These are phyloP conservation scores for Dasysyrphus tricinctus DNA, from an alignment of 2,888 invertebrate genomes.

Conservation along the genomic window DNA sequence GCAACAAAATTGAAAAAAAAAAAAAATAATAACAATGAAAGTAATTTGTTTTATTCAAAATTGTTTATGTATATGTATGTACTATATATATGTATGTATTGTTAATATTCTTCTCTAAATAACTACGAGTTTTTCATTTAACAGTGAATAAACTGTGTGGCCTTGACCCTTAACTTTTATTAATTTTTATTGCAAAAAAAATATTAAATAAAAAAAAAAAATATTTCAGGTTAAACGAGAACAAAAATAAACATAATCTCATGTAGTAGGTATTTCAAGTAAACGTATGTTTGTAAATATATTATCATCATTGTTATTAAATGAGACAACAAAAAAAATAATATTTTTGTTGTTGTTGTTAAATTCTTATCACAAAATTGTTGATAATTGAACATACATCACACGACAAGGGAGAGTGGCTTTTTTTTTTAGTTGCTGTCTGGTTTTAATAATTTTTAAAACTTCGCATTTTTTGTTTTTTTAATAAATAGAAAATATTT, in stretches of 20 bases:
- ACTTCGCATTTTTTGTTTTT: background rate
- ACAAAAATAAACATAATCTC: constrained; percentile 1
- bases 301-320: constrained; percentile 13
- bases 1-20: background rate
- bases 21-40: background rate
- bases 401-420: constrained; percentile 12
- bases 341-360: constrained; percentile 8
- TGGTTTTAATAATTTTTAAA: background rate
- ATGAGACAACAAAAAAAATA: constrained; percentile 14
- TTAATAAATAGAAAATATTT: background rate
- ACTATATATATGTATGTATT: background rate
- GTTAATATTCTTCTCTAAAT: background rate
- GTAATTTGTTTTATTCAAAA: background rate
- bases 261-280: background rate
- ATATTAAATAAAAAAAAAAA: too few relatives aligned
- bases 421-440: background rate
- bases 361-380: constrained; percentile 17
- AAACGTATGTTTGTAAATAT: background rate
- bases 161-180: constrained; percentile 33
- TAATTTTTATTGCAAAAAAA: background rate
- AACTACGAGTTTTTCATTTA: background rate
- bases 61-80: too few relatives aligned
- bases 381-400: background rate
- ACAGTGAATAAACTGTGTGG: constrained; percentile 8
- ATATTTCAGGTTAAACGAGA: constrained; percentile 1